Evolutionary conservation across 2,888 invertebrate genomes (phyloP), one percentile per base, ranked within the genome.

Genomic region (Drosophila atroscutellata): DNA sequence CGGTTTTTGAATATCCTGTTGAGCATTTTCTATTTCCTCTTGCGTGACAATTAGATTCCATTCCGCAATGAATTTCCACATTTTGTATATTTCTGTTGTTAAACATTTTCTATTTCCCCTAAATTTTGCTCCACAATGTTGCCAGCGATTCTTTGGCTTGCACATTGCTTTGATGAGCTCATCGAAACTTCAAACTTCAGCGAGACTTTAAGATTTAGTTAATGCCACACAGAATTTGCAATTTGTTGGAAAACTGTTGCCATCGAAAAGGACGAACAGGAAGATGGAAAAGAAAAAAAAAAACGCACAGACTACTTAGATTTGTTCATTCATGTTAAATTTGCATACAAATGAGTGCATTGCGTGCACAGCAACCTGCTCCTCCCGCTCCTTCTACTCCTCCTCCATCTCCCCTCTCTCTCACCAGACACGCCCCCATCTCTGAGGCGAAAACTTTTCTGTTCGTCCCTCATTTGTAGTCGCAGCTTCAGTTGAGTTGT

Each of bases 301-400:
- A 57, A 45, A 51, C 15, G 36, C 20, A 54, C 37, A 75, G 67
- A 67, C 64, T 77, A 56, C 77, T 77, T 65, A 57, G 79, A 77
- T 77, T 74, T 68, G 81, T 75, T 77, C 70, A 68, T 37, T 81
- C 75, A 49, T 70, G 61, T 65, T 58, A 70, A 71, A 80, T 80
- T 80, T 81, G 78, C 79, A 80, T 80, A 77, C 65, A 77, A 81
- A 80, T 80, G 81, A 75, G 62, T 79, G 77, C 77, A 77, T 51
- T 79, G 57, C 62, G 59, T 76, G 62, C 65, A 42, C 26, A 61
- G 61, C 9, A 32, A 15, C 28, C 42, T 47, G 37, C 20, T 3
- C 2, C 1, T 13, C 6, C 56, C 13, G 2, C 7, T 3, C 2
- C n/a, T 8, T 13, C 13, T 2, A 1, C 24, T 4, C 56, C 32